Evolutionary conservation across 2,113 vertebrate genomes (phyloP).

Genomic region (Thermophis baileyi): DNA sequence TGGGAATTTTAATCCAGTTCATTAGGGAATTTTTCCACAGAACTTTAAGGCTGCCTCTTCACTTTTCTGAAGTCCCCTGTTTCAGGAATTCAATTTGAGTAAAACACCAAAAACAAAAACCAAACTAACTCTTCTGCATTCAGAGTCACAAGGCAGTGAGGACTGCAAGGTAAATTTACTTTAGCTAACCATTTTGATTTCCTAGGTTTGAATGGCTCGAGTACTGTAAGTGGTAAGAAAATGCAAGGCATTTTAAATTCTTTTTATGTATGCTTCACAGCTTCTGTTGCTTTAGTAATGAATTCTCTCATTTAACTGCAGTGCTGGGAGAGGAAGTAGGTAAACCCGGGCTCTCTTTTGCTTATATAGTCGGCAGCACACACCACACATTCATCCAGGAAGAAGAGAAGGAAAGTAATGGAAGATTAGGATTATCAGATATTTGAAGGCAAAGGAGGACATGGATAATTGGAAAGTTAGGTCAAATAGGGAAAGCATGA

Average conservation of each 20-base stretch:
- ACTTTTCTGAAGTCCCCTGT: slow-evolving; percentile 18
- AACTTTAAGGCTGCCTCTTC: slow-evolving; percentile 32
- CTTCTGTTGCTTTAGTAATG: not conserved
- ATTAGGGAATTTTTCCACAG: not conserved
- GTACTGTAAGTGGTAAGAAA: not conserved
- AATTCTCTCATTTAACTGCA: not conserved
- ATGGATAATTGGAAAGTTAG: not conserved
- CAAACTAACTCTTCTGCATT: not conserved
- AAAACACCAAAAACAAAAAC: not conserved
- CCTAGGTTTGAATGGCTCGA: not conserved
- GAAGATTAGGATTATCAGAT: not conserved
- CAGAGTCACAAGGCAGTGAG: not conserved
- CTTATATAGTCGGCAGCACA: not conserved
- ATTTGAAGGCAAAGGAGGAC: not conserved
- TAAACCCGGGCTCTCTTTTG: not conserved
- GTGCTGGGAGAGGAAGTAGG: not conserved
- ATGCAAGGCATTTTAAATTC: not conserved
- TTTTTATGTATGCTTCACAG: not conserved
- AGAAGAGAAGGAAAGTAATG: not conserved
- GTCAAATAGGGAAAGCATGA: not conserved
- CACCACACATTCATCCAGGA: not conserved
- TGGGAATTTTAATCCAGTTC: not conserved
- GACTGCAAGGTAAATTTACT: not conserved
- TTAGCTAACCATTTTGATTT: not conserved
- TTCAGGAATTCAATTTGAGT: not conserved